Evolutionary conservation across 2,113 vertebrate genomes (phyloP), one percentile per base, ranked within the genome.

Genomic region (Ictalurus furcatus): DNA sequence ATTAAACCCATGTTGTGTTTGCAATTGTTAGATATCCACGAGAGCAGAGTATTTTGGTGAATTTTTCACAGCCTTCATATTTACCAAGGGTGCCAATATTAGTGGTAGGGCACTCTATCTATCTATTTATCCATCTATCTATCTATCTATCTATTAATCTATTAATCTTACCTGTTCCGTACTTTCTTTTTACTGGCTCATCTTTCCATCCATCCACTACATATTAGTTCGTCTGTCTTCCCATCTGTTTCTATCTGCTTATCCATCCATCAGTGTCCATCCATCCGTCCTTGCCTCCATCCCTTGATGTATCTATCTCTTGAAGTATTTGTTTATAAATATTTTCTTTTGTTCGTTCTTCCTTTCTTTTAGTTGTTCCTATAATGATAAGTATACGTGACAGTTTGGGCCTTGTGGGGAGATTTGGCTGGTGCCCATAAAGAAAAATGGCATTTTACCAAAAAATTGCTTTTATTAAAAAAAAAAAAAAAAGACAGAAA

Each of bases 181-280:
- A 16, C 78, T 56, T n/a, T 78, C 74, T 56, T 56, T 25, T 21
- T 3, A 73, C 69, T 73, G 30, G 30, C 40, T 40, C 19, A 28
- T 12, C 40, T 48, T 52, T 79, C 44, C 14, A 6, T 14, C 25
- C 44, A 79, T 52, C 12, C 14, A 79, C 23, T 52, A 25, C 23
- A 48, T 79, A 79, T 79, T 79, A 79, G 74, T 79, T 52, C 23
- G 12, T 28, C 40, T 79, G 74, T 52, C 23, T 52, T 79, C 23
- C 74, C 40, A 6, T 79, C 76, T 79, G 44, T 79, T 52, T 79
- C 76, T 81, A 19, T 81, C 17, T 30, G 17, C 52, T 30, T 21
- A 81, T 19, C 79, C 79, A 58, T 81, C 54, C 52, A 81, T 81
- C n/a, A 81, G 30, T 54, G 78, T 80, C 78, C n/a, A n/a, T 34